Evolutionary conservation across 2,797 vertebrate genomes (phyloP).

Genomic region (Brachymystax lenok): DNA sequence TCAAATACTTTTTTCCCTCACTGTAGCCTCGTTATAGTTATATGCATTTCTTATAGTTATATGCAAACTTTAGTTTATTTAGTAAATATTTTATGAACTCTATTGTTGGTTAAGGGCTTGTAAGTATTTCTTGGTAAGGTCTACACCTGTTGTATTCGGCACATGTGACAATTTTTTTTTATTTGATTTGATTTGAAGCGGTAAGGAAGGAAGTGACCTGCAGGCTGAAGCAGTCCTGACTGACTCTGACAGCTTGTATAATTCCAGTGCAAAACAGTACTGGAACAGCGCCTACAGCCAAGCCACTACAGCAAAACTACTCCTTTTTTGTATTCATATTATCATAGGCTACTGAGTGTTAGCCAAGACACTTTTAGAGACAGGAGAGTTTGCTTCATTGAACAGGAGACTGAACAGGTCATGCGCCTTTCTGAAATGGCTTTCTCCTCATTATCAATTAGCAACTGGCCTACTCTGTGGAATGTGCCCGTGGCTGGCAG

Average conservation of each 20-base stretch:
- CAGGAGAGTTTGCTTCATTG: conserved; percentile 4
- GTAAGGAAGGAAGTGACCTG: too few relatives aligned
- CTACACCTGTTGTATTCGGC: too few relatives aligned
- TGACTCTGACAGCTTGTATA: neutral
- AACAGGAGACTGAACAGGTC: neutral
- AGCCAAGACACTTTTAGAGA: neutral
- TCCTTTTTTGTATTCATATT: neutral
- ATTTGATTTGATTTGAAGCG: too few relatives aligned
- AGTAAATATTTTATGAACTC: too few relatives aligned
- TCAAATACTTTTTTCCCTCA: too few relatives aligned
- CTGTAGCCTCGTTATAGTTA: too few relatives aligned
- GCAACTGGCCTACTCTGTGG: neutral
- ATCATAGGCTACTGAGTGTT: neutral
- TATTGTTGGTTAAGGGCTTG: too few relatives aligned
- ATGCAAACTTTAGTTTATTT: too few relatives aligned
- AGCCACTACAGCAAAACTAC: neutral
- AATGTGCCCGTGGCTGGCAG: neutral
- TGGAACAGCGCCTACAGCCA: neutral
- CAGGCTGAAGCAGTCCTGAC: neutral
- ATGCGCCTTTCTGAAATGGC: neutral
- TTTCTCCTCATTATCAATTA: neutral
- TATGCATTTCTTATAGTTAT: too few relatives aligned
- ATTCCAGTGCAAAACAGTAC: neutral
- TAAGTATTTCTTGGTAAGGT: too few relatives aligned
- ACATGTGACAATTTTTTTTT: too few relatives aligned